Evolutionary conservation across 2,797 vertebrate species (phyloP).

Genomic region (Pipistrellus pygmaeus): DNA sequence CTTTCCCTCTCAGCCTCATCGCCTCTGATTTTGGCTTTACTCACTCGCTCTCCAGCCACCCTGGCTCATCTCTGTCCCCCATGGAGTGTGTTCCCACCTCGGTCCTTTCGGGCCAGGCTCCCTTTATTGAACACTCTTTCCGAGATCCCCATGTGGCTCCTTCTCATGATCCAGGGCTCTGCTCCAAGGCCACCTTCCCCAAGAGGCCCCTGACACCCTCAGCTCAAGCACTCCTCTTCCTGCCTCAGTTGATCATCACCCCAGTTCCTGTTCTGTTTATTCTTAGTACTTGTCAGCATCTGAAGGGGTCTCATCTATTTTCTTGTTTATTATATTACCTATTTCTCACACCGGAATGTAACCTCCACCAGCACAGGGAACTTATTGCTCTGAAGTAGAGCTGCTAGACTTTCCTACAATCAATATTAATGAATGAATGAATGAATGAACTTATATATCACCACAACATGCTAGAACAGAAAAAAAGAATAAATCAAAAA

Average conservation of each 20-base stretch:
- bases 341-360: neutral
- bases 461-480: neutral
- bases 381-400: neutral
- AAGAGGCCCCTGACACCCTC: neutral
- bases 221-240: neutral
- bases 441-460: neutral
- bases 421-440: neutral
- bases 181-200: neutral
- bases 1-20: neutral
- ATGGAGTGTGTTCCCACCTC: neutral
- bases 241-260: too few species aligned
- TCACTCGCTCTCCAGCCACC: neutral
- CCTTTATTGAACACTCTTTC: neutral
- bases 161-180: neutral
- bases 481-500: neutral
- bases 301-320: neutral
- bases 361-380: neutral
- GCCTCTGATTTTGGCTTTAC: neutral
- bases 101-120: neutral
- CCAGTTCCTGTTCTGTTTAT: neutral
- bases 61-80: neutral
- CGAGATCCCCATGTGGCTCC: neutral
- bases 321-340: neutral
- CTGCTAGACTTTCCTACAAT: neutral
- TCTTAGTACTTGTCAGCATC: neutral